Conservation (phyloP, 2,113 vertebrate genomes). For the Pluvialis apricaria region DNA sequence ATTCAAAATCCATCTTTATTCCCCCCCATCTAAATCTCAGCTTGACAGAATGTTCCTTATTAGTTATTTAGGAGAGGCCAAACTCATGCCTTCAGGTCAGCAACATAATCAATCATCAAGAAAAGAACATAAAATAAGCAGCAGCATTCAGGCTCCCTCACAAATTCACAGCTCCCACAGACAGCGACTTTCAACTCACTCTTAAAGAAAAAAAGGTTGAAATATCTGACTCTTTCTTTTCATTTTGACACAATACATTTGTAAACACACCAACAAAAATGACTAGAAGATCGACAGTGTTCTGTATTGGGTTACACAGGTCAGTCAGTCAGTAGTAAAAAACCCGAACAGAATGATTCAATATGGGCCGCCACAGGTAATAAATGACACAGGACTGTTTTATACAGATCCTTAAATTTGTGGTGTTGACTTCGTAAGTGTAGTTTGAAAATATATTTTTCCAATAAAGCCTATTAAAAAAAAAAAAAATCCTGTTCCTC, state of each 20-base stretch:
- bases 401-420: neutral
- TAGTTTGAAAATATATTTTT: neutral
- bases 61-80: slow-evolving; percentile 44
- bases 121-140: neutral
- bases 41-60: slow-evolving; percentile 52
- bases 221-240: neutral
- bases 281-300: neutral
- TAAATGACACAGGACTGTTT: neutral
- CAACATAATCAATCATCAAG: slow-evolving; percentile 39
- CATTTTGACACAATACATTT: neutral
- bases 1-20: slow-evolving; percentile 60
- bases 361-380: neutral
- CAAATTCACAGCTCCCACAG: neutral
- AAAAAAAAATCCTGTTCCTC: neutral
- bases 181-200: neutral
- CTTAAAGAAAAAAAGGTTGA: neutral
- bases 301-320: neutral
- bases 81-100: slow-evolving; percentile 45
- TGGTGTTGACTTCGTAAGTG: rapidly evolving
- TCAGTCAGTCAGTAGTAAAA: neutral
- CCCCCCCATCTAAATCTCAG: slow-evolving; percentile 37
- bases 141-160: neutral
- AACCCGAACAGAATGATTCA: neutral
- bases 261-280: neutral
- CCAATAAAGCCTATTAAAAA: neutral